Evolutionary conservation across 1,140 invertebrate genomes (phyloP), one percentile per base, ranked within the genome.

Genomic region (Formica selysi): DNA sequence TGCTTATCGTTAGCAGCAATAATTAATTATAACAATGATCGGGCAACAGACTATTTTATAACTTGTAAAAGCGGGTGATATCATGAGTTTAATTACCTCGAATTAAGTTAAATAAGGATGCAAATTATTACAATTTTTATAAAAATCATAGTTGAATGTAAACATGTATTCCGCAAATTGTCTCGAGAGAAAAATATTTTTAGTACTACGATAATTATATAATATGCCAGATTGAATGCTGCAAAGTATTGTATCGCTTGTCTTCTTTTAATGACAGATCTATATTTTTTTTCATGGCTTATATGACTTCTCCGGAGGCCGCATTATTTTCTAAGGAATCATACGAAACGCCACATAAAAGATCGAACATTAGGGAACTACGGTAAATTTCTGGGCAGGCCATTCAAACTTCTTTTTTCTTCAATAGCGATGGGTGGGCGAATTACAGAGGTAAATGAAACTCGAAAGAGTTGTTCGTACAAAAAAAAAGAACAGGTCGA

Each of bases 381-480:
- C 64, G 41, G 48, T 70, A 80, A 80, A 80, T 80, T 70, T 70
- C 64, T 51, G 62, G 26, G 32, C 13, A 36, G 64, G 8, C 48
- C 48, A 57, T 44, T 29, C 11, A 54, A 68, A 41, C 44, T 79
- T 79, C 48, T 16, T 59, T 80, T 70, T 57, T 41, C 13, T 36
- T 48, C 51, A 57, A n/a, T 36, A 41, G 64, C 78, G 41, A 79
- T 26, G 44, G 44, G 62, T 51, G 13, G 29, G 61, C 44, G 29
- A 29, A 10, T 36, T 59, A 19, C 59, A n/a, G 6, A 41, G 36
- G 48, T 61, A 83, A 73, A 83, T 73, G 57, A 61, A 73, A 73
- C 26, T 73, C 54, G 13, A 11, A 73, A 48, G 26, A 48, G 38
- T 41, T 59, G 4, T 5, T 19, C 6, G 38, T 2, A 59, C 22